Conservation (phyloP, 2,888 invertebrate genomes). For the Coleophora flavipennella region DNA sequence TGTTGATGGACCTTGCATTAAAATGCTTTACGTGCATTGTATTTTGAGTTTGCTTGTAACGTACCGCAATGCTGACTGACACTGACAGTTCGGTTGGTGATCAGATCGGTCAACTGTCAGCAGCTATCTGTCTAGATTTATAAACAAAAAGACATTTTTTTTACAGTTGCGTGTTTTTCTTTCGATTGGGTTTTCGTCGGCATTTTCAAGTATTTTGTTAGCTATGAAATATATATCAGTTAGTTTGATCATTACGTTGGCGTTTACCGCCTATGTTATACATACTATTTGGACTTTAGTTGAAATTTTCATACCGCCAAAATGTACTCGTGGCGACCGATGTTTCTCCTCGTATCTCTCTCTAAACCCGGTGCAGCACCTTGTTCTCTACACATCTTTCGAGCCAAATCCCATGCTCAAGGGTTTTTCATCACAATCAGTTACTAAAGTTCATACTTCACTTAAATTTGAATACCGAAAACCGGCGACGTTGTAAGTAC, state of each 20-base stretch:
- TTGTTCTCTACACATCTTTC: constrained; percentile 79
- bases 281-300: constrained; percentile 85
- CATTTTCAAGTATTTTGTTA: neutral
- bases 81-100: no score
- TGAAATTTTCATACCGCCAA: constrained; percentile 79
- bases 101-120: no score
- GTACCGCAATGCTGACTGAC: no score
- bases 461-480: constrained; percentile 78
- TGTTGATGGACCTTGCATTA: no score
- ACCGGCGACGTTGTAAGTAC: constrained; percentile 47
- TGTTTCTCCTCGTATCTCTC: constrained; percentile 82
- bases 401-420: constrained; percentile 69
- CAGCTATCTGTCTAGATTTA: no score
- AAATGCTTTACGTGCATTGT: no score
- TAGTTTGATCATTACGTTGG: constrained; percentile 73
- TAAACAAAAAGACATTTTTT: neutral
- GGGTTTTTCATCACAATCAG: constrained; percentile 49
- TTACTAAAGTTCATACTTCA: constrained; percentile 73
- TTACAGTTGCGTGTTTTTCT: neutral
- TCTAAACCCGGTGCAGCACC: constrained; percentile 77
- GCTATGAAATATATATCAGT: constrained; percentile 71
- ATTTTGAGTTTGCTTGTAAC: no score
- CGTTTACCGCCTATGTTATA: constrained; percentile 79
- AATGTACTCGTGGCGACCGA: constrained; percentile 74
- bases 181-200: neutral